Evolutionary conservation across 2,113 vertebrate species (phyloP).

Genomic region (Chaetura pelagica): DNA sequence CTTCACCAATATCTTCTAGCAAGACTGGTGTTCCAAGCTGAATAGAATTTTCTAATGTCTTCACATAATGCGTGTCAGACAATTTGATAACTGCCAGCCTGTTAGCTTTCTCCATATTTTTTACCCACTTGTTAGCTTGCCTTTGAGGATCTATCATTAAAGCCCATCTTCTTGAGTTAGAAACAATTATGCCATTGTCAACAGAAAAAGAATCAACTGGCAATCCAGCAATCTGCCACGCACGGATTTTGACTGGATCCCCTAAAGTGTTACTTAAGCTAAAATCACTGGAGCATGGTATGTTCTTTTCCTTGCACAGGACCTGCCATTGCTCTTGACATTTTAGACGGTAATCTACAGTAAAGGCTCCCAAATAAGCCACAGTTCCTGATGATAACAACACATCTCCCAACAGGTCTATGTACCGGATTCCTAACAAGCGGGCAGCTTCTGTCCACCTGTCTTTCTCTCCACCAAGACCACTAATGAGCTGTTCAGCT

Average conservation of each 20-base stretch:
- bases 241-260: constrained; percentile 86
- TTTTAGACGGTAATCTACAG: constrained; percentile 84
- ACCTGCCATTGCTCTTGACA: constrained; percentile 86
- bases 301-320: constrained; percentile 80
- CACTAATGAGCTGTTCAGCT: constrained; percentile 90
- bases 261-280: constrained; percentile 85
- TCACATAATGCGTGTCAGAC: constrained; percentile 85
- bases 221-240: constrained; percentile 91
- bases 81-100: constrained; percentile 88
- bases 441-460: constrained; percentile 90
- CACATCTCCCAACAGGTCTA: constrained; percentile 89
- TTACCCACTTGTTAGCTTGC: constrained; percentile 95
- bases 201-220: constrained; percentile 91
- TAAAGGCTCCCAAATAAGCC: constrained; percentile 92
- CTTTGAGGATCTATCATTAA: constrained; percentile 95
- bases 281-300: constrained; percentile 86
- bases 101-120: constrained; percentile 92
- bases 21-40: constrained; percentile 90
- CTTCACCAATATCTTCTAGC: constrained; percentile 90
- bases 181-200: constrained; percentile 93
- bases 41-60: constrained; percentile 86
- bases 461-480: constrained; percentile 91
- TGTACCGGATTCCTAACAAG: constrained; percentile 79
- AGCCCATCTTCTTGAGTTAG: constrained; percentile 90
- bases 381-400: constrained; percentile 88